phyloP scores from a whole-genome alignment of 2,797 vertebrate genomes.

The Fratercula arctica region DNA sequence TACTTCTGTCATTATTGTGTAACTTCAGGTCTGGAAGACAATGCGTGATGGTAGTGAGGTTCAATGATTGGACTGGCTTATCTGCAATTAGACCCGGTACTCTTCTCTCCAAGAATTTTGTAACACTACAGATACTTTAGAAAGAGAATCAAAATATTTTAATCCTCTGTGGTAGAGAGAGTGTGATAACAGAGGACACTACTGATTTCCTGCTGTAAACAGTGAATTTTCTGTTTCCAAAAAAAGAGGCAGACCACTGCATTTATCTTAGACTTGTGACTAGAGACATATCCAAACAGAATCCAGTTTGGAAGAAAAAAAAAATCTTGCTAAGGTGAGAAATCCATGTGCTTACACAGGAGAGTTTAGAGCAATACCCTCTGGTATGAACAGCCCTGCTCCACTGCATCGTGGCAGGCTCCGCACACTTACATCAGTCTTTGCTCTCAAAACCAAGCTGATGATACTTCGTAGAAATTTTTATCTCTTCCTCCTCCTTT shows the following conservation, averaged over 20 bases:
- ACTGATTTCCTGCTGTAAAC: neutral
- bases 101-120: neutral
- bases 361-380: neutral
- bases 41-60: neutral
- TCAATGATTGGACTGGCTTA: neutral
- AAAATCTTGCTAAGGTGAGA: neutral
- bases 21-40: neutral
- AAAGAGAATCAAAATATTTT: neutral
- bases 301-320: neutral
- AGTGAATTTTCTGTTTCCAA: neutral
- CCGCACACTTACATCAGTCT: neutral
- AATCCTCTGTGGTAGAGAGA: neutral
- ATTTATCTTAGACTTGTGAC: neutral
- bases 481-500: neutral
- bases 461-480: neutral
- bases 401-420: neutral
- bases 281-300: neutral
- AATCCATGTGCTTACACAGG: neutral
- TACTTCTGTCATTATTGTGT: neutral
- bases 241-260: neutral
- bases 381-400: neutral
- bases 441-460: neutral
- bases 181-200: neutral
- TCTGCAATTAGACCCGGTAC: fast-evolving
- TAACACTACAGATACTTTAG: neutral